Conservation (phyloP, 2,888 invertebrate genomes). For the Exephanes ischioxanthus region DNA sequence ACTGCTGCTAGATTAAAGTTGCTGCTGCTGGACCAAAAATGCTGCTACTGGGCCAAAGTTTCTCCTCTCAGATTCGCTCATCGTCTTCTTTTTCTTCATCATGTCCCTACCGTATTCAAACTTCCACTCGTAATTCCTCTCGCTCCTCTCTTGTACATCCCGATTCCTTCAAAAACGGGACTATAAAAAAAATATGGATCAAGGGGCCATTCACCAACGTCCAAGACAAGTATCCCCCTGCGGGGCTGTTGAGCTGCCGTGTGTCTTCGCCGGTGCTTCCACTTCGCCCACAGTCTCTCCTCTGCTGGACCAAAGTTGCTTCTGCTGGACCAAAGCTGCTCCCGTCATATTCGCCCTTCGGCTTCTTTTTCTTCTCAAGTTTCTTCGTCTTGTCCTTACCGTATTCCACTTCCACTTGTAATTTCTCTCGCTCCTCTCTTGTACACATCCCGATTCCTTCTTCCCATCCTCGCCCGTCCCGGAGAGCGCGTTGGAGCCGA, state of each 20-base stretch:
- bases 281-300: slow-evolving; percentile 30
- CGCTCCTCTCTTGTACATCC: background rate
- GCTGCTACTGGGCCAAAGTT: too few species aligned
- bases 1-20: too few species aligned
- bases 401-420: slow-evolving; percentile 44
- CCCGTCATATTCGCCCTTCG: background rate
- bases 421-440: background rate
- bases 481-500: slow-evolving; percentile 23
- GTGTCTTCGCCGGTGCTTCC: background rate
- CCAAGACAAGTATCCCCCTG: background rate
- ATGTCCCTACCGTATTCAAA: background rate
- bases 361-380: background rate
- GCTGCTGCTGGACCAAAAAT: too few species aligned
- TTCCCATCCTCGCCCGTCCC: slow-evolving; percentile 34
- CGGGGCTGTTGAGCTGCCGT: background rate
- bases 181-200: too few species aligned
- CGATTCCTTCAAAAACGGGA: too few species aligned
- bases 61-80: background rate
- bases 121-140: too few species aligned
- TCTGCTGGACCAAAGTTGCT: background rate
- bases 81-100: background rate
- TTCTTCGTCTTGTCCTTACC: slow-evolving; percentile 21
- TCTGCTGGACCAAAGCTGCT: background rate
- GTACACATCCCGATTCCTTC: slow-evolving; percentile 3
- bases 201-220: too few species aligned